phyloP scores from a whole-genome alignment of 2,113 vertebrate species.

The Phainopepla nitens region DNA sequence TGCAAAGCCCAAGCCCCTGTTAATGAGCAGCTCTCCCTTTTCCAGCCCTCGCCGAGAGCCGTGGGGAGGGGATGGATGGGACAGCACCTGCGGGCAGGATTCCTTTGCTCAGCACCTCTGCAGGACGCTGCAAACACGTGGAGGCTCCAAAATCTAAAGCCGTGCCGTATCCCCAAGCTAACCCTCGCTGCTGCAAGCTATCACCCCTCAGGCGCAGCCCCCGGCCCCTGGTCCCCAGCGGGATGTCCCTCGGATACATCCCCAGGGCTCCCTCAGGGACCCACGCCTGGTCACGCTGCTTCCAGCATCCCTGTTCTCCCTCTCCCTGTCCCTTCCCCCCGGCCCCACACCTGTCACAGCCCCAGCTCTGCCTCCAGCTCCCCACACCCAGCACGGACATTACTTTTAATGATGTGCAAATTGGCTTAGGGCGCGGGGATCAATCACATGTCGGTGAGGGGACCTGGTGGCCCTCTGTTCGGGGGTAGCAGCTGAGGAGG shows the following conservation, averaged over 20 bases:
- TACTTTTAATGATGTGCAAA: background rate
- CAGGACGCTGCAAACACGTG: fast-evolving
- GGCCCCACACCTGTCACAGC: background rate
- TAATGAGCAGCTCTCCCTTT: fast-evolving
- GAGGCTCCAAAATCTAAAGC: background rate
- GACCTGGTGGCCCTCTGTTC: background rate
- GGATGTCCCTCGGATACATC: background rate
- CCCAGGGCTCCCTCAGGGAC: too few relatives aligned
- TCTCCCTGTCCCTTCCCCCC: too few relatives aligned
- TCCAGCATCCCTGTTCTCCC: background rate
- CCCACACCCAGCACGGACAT: background rate
- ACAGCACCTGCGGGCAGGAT: background rate
- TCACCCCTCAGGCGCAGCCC: background rate
- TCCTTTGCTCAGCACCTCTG: background rate
- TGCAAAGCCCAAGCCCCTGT: background rate
- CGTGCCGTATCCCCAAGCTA: fast-evolving
- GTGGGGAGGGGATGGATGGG: background rate
- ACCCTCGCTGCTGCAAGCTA: fast-evolving
- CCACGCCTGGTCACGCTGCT: background rate
- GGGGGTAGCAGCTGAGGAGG: background rate
- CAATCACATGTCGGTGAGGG: background rate
- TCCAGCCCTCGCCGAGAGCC: background rate
- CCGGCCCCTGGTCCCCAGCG: fast-evolving
- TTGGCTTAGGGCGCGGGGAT: background rate
- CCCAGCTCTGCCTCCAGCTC: background rate